Evolutionary conservation across 1,140 invertebrate species (phyloP).

Genomic region (Leguminivora glycinivorella): DNA sequence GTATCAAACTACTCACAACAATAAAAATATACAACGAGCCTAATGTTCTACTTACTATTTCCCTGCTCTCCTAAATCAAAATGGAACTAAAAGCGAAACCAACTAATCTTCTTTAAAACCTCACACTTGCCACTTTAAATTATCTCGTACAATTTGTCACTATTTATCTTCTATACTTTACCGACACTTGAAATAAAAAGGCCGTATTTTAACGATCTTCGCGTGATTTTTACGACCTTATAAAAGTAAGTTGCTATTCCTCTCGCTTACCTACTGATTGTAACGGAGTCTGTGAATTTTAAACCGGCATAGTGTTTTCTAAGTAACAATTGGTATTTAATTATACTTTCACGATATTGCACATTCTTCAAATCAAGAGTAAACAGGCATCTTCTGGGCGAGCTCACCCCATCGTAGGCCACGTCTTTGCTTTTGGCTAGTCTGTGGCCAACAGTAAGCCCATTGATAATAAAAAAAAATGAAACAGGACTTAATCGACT

Average conservation of each 20-base stretch:
- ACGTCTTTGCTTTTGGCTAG: no score
- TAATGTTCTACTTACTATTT: neutral
- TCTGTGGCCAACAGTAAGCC: no score
- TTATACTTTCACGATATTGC: no score
- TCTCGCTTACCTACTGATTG: neutral
- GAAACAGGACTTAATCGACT: no score
- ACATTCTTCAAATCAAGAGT: no score
- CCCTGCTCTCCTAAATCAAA: neutral
- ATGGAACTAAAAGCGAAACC: neutral
- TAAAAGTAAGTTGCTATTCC: neutral
- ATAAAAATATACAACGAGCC: no score
- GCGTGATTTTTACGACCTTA: neutral
- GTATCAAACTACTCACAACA: no score
- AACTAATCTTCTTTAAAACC: neutral
- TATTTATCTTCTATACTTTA: constrained; percentile 29
- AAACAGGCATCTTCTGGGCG: no score
- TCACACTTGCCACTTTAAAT: constrained; percentile 3
- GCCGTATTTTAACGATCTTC: neutral
- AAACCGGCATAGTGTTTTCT: neutral
- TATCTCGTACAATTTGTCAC: constrained; percentile 30
- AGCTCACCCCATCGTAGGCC: no score
- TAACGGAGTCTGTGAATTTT: neutral
- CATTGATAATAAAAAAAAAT: no score
- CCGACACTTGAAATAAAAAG: neutral
- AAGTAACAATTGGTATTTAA: no score